phyloP scores from a whole-genome alignment of 2,797 vertebrate species.

The Xiphophorus birchmanni region DNA sequence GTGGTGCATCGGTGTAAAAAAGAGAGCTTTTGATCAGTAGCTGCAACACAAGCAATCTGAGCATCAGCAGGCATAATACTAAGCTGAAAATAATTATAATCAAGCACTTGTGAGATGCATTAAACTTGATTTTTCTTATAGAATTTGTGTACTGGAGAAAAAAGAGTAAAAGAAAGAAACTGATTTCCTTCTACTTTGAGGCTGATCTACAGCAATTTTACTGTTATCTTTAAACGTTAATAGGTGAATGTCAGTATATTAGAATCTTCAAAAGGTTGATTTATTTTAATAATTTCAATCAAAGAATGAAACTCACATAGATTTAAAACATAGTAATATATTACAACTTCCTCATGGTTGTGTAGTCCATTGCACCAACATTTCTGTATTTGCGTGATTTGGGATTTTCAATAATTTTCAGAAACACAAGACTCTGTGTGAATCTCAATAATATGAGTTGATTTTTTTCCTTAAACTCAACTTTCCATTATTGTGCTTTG shows the following conservation, averaged over 20 bases:
- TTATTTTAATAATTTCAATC: neutral
- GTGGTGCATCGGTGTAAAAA: conserved; percentile 40
- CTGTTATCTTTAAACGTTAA: conserved; percentile 19
- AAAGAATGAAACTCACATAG: neutral
- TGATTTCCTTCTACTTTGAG: neutral
- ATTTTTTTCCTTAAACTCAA: neutral
- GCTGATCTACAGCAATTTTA: conserved; percentile 17
- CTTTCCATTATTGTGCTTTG: neutral
- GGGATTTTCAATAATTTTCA: neutral
- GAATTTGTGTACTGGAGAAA: neutral
- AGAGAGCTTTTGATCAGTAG: conserved; percentile 34
- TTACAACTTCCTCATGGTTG: neutral
- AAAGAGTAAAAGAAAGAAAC: conserved; percentile 8
- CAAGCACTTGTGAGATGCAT: conserved; percentile 3
- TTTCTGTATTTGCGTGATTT: neutral
- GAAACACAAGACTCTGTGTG: neutral
- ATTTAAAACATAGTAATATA: neutral
- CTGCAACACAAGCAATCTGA: conserved; percentile 16
- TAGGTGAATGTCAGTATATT: conserved; percentile 13
- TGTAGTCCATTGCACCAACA: neutral
- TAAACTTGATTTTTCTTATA: neutral
- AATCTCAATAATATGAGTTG: neutral
- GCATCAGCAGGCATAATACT: conserved; percentile 1
- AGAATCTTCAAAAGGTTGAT: neutral
- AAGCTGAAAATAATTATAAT: conserved; percentile 1